Conservation (phyloP, 2,797 vertebrate species). For the Oryzias sinensis region DNA sequence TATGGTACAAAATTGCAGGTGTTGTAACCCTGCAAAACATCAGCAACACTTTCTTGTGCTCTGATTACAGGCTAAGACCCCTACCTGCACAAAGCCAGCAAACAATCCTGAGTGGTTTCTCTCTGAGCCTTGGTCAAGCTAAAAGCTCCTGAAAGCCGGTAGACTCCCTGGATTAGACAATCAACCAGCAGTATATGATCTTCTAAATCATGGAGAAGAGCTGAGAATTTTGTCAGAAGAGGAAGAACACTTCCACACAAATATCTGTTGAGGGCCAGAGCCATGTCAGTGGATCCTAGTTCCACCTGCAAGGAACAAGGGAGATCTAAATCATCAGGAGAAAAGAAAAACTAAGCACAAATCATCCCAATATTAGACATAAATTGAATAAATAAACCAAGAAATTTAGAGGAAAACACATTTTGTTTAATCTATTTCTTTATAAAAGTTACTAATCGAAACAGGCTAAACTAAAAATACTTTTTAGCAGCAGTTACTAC, state of each 20-base stretch:
- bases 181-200: constrained; percentile 83
- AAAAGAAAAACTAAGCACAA: neutral
- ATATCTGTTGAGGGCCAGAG: constrained; percentile 93
- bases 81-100: constrained; percentile 91
- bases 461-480: no score
- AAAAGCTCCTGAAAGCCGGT: constrained; percentile 86
- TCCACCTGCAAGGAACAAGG: constrained; percentile 74
- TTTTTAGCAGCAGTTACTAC: no score
- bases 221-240: constrained; percentile 86
- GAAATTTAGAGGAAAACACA: neutral
- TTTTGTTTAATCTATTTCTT: no score
- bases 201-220: constrained; percentile 84
- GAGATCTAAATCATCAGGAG: neutral
- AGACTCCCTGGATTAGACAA: constrained; percentile 86
- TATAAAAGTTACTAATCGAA: no score
- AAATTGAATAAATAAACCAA: neutral
- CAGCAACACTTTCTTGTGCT: no score
- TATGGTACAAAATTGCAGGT: no score
- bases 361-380: no score
- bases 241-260: constrained; percentile 89
- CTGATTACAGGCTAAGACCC: neutral
- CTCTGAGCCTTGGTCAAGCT: constrained; percentile 93
- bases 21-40: no score
- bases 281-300: constrained; percentile 92
- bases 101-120: constrained; percentile 89